These are phyloP conservation scores for Agelas oroides DNA, from an alignment of 37 sponge, comb jelly and placozoan species.

Conservation along the genomic window DNA sequence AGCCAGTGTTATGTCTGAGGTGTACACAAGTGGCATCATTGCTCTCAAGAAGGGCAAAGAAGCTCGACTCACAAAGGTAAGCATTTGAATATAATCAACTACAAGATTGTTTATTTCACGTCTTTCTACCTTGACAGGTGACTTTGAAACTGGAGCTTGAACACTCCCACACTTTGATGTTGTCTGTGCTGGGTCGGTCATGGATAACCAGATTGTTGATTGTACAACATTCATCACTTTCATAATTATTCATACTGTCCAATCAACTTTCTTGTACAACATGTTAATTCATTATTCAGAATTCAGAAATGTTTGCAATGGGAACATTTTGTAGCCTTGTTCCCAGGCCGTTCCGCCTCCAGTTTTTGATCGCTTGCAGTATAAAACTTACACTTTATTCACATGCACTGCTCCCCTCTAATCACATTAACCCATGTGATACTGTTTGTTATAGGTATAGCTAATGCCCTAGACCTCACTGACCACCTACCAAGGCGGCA, in stretches of 20 bases:
- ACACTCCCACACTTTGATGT: conserved; percentile 70
- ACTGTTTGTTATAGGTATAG: conserved; percentile 90
- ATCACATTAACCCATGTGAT: too few relatives aligned
- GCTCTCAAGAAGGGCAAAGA: conserved; percentile 71
- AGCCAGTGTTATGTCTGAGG: conserved; percentile 71
- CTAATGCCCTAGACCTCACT: conserved; percentile 87
- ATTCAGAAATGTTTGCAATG: conserved; percentile 57
- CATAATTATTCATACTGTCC: conserved; percentile 93
- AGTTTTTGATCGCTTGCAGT: too few relatives aligned
- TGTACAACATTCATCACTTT: conserved; percentile 39
- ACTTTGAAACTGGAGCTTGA: conserved; percentile 71
- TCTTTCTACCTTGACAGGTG: conserved; percentile 37
- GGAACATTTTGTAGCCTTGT: too few relatives aligned
- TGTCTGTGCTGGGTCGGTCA: conserved; percentile 66
- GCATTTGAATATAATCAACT: neutral
- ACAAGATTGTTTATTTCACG: too few relatives aligned
- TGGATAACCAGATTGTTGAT: neutral
- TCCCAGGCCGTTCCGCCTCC: too few relatives aligned
- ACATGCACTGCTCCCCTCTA: too few relatives aligned
- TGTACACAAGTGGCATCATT: conserved; percentile 83
- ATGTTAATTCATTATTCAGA: conserved; percentile 78
- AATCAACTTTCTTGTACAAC: conserved; percentile 95
- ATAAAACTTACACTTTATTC: too few relatives aligned
- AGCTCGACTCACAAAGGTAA: conserved; percentile 49
- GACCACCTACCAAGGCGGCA: conserved; percentile 84